Evolutionary conservation across 2,113 vertebrate genomes (phyloP), one percentile per base, ranked within the genome.

Genomic region (Cephalopterus ornatus): DNA sequence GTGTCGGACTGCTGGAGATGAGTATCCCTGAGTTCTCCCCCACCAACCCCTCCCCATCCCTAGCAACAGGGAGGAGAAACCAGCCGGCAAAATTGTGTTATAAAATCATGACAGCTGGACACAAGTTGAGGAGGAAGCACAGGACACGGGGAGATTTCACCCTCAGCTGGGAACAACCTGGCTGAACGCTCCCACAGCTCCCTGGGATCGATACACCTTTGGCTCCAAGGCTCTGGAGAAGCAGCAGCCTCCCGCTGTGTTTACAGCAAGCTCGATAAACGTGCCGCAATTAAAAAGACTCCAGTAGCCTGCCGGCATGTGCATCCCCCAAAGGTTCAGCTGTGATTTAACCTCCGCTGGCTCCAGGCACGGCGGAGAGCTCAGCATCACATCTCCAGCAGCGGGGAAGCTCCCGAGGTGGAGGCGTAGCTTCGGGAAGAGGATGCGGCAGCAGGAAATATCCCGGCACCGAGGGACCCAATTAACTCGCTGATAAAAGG

Each of bases 371-470:
- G 2, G 68, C 23, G 12, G 42, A 44, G 23, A 80, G 72, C 72
- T 78, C 71, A 62, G 86, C 89, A 71, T 16, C 65, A 6, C 50
- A 47, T 56, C 74, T 75, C 27, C 85, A 79, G 5, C 82, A 35
- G 85, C 61, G 35, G 63, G 4, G 65, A 87, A 71, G 85, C 3
- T 50, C 67, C 56, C 1, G 4, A 66, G 78, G 84, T 52, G 41
- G 35, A 76, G 1, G 5, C 0, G 3, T 1, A 30, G 70, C 77
- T 88, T 55, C 1, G 23, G 85, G 46, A 68, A 89, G 80, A 80
- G 85, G 89, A 95, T 41, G 79, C 32, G 62, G 77, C 73, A 85
- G 87, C 75, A 95, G 94, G 95, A 95, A 89, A 85, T 12, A 52
- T 44, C 71, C 67, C 46, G 33, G 78, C 50, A 65, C 67, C 8